phyloP scores from a whole-genome alignment of 2,888 invertebrate species.

The Oligia strigilis region DNA sequence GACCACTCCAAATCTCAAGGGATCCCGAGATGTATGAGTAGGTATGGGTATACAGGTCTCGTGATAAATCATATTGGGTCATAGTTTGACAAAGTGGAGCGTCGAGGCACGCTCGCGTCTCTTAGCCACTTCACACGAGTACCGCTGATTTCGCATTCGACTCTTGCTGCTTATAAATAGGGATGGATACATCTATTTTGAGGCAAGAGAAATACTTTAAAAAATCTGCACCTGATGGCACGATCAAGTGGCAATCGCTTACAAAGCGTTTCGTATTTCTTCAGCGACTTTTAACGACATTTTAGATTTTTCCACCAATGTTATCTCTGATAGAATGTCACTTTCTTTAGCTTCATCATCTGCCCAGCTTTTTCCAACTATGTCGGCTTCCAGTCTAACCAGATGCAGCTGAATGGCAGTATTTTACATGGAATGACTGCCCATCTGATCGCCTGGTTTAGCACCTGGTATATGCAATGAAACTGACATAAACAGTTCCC shows the following conservation, averaged over 20 bases:
- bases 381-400: no score
- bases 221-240: neutral
- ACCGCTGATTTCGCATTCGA: conserved; percentile 70
- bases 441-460: neutral
- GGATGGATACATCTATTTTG: conserved; percentile 39
- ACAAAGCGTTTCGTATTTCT: neutral
- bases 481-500: neutral
- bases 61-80: conserved; percentile 63
- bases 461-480: neutral
- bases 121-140: conserved; percentile 61
- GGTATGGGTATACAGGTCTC: conserved; percentile 44
- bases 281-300: neutral
- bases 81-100: conserved; percentile 64
- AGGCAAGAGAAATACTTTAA: neutral
- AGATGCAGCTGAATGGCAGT: neutral
- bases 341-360: no score
- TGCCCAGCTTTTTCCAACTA: no score
- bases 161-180: conserved; percentile 61
- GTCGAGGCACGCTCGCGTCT: conserved; percentile 63
- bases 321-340: neutral
- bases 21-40: conserved; percentile 37
- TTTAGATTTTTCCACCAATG: neutral
- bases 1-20: conserved; percentile 45
- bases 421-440: neutral
- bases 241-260: neutral